phyloP scores from a whole-genome alignment of 2,888 invertebrate genomes.

The Trichopria drosophilae region DNA sequence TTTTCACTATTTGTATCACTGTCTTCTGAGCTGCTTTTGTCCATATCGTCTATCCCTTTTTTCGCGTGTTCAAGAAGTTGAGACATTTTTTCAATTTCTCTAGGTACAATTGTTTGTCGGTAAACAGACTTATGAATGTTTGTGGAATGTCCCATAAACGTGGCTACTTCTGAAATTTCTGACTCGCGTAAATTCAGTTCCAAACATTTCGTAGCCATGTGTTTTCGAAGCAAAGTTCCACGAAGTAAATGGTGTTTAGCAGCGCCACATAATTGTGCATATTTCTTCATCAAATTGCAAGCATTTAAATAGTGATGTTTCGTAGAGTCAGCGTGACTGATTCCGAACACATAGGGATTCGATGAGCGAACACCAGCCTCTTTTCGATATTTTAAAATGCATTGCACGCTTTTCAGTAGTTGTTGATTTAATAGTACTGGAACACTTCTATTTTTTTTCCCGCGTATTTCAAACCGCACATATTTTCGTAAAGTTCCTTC shows the following conservation, averaged over 20 bases:
- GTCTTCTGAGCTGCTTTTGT: too few species aligned
- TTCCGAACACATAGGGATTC: slow-evolving; percentile 16
- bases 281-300: slow-evolving; percentile 11
- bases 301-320: slow-evolving; percentile 11
- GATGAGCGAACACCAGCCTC: neutral
- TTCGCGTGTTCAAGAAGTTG: slow-evolving; percentile 31
- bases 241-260: slow-evolving; percentile 18
- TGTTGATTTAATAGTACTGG: neutral
- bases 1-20: too few species aligned
- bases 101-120: slow-evolving; percentile 29
- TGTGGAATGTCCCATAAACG: slow-evolving; percentile 24
- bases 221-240: slow-evolving; percentile 27
- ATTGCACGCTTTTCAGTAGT: neutral
- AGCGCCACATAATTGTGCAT: slow-evolving; percentile 21
- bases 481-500: too few species aligned
- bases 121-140: slow-evolving; percentile 14
- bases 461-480: slow-evolving; percentile 3
- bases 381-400: neutral
- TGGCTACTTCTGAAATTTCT: slow-evolving; percentile 15
- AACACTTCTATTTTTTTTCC: slow-evolving; percentile 12
- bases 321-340: neutral
- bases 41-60: neutral
- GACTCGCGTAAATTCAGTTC: slow-evolving; percentile 25
- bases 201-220: slow-evolving; percentile 22
- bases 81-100: slow-evolving; percentile 35